Evolutionary conservation across 2,797 vertebrate species (phyloP), one percentile per base, ranked within the genome.

Genomic region (Ceyx erithaca): DNA sequence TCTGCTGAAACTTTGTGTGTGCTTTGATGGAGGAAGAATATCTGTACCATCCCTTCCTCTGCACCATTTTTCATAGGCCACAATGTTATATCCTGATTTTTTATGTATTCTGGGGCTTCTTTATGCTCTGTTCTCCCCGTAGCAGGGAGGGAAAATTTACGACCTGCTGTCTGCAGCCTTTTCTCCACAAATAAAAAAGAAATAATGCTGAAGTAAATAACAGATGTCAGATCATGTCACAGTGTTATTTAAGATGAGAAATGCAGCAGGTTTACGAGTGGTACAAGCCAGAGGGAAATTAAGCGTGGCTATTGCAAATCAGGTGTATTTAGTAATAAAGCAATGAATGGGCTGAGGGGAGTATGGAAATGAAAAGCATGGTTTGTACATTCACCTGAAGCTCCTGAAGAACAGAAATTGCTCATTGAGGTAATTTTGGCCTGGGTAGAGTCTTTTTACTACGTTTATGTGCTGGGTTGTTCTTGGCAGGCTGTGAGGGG

Each of bases 141-240:
- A 20, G 51, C 21, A 69, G 31, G 78, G 43, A 40, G 73, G 43
- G 25, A 31, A 51, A 79, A 64, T 81, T 61, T 79, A 49, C 2
- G 5, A 59, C 58, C 55, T 62, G n/a, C 76, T 41, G 16, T 64
- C 73, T 90, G 72, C 68, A 81, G 71, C 6, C 64, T 94, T 87
- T 89, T 84, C 61, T 80, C 41, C 70, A 59, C 57, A 37, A 85
- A 67, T 51, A 20, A 78, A 83, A 52, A 87, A 61, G 49, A 70
- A 80, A 71, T 54, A 90, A 85, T 28, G 68, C 46, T 80, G 85
- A 64, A 86, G 59, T 72, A 93, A 88, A 90, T 84, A 76, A 37
- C 40, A 63, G 54, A 61, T 87, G 71, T 69, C 81, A 92, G 78
- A 68, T 73, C 35, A 9, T 58, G 82, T 30, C 54, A 26, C 16